Conservation (phyloP, 2,888 invertebrate genomes). For the Sinohyriopsis cumingii region DNA sequence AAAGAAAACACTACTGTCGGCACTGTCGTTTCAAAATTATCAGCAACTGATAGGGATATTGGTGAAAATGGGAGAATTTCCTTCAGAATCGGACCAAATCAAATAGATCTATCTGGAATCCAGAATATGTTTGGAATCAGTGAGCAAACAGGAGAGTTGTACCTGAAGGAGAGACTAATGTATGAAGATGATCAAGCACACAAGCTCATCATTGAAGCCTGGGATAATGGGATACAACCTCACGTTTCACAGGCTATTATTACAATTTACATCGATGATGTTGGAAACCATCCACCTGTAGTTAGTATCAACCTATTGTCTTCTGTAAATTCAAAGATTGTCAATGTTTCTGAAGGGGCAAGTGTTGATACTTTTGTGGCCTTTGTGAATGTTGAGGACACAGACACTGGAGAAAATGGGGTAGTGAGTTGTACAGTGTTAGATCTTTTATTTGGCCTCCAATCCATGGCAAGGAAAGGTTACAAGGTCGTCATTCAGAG, state of each 20-base stretch:
- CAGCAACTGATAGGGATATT: slow-evolving; percentile 88
- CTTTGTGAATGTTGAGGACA: slow-evolving; percentile 37
- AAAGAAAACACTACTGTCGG: not conserved
- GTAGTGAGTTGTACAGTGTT: slow-evolving; percentile 33
- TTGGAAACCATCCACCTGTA: slow-evolving; percentile 94
- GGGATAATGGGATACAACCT: slow-evolving; percentile 38
- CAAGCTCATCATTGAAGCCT: slow-evolving; percentile 35
- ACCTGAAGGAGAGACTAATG: slow-evolving; percentile 28
- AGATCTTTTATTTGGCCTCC: slow-evolving; percentile 30
- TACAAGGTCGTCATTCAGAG: slow-evolving; percentile 37
- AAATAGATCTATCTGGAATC: slow-evolving; percentile 11
- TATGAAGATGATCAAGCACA: slow-evolving; percentile 33
- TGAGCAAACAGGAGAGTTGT: slow-evolving; percentile 33
- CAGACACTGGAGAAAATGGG: slow-evolving; percentile 49
- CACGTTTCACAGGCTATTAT: slow-evolving; percentile 35
- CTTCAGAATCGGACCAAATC: slow-evolving; percentile 62
- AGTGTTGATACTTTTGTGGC: slow-evolving; percentile 40
- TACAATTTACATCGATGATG: slow-evolving; percentile 78
- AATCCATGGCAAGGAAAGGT: slow-evolving; percentile 30
- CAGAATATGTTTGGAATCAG: slow-evolving; percentile 29
- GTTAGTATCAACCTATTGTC: slow-evolving; percentile 36
- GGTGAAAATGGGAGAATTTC: slow-evolving; percentile 80
- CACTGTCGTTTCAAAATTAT: slow-evolving; percentile 73
- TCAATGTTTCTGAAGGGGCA: slow-evolving; percentile 32
- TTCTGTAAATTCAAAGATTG: slow-evolving; percentile 26